These are phyloP conservation scores for Penaeus chinensis DNA, from an alignment of 1,140 invertebrate genomes.

Conservation along the genomic window DNA sequence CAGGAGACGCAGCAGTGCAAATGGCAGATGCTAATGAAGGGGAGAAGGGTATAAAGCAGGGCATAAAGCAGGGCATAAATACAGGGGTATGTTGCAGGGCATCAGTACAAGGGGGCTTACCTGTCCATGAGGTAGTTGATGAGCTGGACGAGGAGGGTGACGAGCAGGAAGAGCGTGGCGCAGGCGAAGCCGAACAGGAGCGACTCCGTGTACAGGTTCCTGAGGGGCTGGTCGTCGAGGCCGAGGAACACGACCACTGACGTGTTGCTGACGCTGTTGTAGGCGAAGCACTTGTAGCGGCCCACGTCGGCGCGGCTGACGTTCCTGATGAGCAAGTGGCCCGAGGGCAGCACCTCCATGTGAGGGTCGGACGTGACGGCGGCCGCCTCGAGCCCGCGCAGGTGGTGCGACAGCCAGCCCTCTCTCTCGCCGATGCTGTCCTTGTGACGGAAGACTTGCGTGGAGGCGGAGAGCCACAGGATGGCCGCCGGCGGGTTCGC, in stretches of 20 bases:
- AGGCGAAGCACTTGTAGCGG: slow-evolving; percentile 86
- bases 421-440: slow-evolving; percentile 2
- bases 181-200: slow-evolving; percentile 83
- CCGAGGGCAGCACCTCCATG: slow-evolving; percentile 74
- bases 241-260: slow-evolving; percentile 69
- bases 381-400: slow-evolving; percentile 25
- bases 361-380: slow-evolving; percentile 61
- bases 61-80: too few relatives aligned
- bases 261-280: slow-evolving; percentile 83
- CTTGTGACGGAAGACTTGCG: slow-evolving; percentile 68
- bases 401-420: slow-evolving; percentile 48
- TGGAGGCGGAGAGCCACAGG: slow-evolving; percentile 86
- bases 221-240: slow-evolving; percentile 79
- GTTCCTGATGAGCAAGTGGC: slow-evolving; percentile 76
- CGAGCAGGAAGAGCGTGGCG: slow-evolving; percentile 81
- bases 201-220: slow-evolving; percentile 85
- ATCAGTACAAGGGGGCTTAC: slow-evolving; percentile 15
- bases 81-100: not conserved
- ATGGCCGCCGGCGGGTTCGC: slow-evolving; percentile 83
- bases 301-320: slow-evolving; percentile 83
- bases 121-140: slow-evolving; percentile 69
- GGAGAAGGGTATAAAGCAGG: too few relatives aligned
- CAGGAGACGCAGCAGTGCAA: slow-evolving; percentile 12
- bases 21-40: not conserved
- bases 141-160: slow-evolving; percentile 83